Percentiles rank a stretch among this genome's conserved stretches.
phyloP scores from a whole-genome alignment of 2,888 invertebrate genomes.

The Callinectes sapidus region DNA sequence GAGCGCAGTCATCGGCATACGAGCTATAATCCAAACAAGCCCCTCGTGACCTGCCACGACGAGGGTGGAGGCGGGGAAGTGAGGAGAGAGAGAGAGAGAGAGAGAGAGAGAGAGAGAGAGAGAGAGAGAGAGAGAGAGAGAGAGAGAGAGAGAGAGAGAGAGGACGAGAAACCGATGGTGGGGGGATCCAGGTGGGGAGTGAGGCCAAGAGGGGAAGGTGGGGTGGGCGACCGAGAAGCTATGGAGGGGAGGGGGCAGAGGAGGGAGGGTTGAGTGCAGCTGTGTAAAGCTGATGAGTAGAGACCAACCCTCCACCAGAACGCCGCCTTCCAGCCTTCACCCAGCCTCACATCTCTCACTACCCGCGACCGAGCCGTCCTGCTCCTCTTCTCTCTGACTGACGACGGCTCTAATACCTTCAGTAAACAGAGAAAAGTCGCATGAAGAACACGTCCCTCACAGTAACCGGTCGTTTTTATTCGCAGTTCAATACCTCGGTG shows the following conservation, averaged over 20 bases:
- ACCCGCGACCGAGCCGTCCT: background rate
- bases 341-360: slow-evolving; percentile 1
- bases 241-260: slow-evolving; percentile 11
- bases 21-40: slow-evolving; percentile 35
- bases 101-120: slow-evolving; percentile 37
- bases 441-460: slow-evolving; percentile 18
- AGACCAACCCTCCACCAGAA: slow-evolving; percentile 34
- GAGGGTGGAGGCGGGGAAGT: background rate
- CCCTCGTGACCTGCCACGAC: slow-evolving; percentile 24
- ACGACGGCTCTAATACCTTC: background rate
- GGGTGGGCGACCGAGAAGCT: slow-evolving; percentile 8
- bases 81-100: slow-evolving; percentile 41
- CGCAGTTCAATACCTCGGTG: background rate
- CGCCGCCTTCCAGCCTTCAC: slow-evolving; percentile 38
- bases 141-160: slow-evolving; percentile 38
- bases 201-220: background rate
- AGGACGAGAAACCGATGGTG: slow-evolving; percentile 25
- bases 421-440: slow-evolving; percentile 28
- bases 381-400: background rate
- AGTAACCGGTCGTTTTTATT: background rate
- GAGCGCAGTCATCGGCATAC: background rate
- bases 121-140: slow-evolving; percentile 46
- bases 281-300: slow-evolving; percentile 34
- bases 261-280: slow-evolving; percentile 29
- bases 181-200: background rate